These are phyloP conservation scores for Tromatobia lineatoria DNA, from an alignment of 2,888 invertebrate species.

Conservation along the genomic window DNA sequence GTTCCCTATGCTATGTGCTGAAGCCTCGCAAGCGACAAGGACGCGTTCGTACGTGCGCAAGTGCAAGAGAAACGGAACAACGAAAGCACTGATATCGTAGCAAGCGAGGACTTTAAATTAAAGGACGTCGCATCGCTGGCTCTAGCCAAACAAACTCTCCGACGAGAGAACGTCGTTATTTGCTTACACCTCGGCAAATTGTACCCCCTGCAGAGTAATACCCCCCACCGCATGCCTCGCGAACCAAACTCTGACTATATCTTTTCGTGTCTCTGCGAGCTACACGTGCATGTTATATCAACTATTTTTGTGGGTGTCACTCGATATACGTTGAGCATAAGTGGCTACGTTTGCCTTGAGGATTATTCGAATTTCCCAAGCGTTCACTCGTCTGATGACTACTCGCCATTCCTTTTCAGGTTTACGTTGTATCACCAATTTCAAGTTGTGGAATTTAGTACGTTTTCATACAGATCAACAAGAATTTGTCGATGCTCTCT, in stretches of 20 bases:
- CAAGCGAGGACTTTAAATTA: conserved; percentile 81
- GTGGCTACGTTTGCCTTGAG: background rate
- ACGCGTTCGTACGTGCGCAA: background rate
- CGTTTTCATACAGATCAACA: background rate
- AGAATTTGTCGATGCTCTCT: background rate
- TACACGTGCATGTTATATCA: conserved; percentile 1
- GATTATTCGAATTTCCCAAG: background rate
- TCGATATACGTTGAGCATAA: too few relatives aligned
- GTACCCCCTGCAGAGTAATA: conserved; percentile 72
- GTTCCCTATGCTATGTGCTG: conserved; percentile 18
- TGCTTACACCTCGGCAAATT: conserved; percentile 84
- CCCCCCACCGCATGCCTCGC: background rate
- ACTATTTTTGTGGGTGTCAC: background rate
- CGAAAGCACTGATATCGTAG: conserved; percentile 75
- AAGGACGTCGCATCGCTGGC: conserved; percentile 82
- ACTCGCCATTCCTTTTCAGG: background rate
- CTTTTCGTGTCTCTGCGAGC: background rate
- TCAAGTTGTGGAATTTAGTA: background rate
- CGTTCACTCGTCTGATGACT: background rate
- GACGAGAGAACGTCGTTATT: conserved; percentile 78
- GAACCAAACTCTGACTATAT: conserved; percentile 10
- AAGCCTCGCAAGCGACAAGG: conserved; percentile 20
- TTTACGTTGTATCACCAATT: background rate
- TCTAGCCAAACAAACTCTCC: conserved; percentile 82
- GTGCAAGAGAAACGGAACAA: conserved; percentile 35